Evolutionary conservation across 2,797 vertebrate genomes (phyloP), one percentile per base, ranked within the genome.

Genomic region (Limnodromus scolopaceus): DNA sequence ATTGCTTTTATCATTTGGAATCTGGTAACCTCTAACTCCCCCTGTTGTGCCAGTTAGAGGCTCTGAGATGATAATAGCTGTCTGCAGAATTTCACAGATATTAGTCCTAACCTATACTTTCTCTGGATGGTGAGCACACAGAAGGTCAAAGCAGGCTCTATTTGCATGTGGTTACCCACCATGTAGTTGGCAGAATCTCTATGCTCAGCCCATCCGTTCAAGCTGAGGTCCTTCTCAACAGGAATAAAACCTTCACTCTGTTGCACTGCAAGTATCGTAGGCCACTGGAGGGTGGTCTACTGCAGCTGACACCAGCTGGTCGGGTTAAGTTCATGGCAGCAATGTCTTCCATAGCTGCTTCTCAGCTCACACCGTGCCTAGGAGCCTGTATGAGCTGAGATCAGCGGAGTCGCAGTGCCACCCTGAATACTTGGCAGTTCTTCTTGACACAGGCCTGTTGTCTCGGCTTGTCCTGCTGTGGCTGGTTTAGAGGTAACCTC

Each of bases 321-420:
- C 64, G 86, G 80, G 38, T 51, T 32, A 8, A 49, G 36, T 15
- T 60, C 48, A 38, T 53, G 79, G 36, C 28, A 80, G 39, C n/a
- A 77, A 13, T 13, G 17, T 24, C 60, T 85, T 77, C 45, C 41
- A 55, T 75, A 91, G 54, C 55, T 68, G 17, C 23, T 38, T 41
- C 84, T 79, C 20, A 79, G 20, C 60, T 74, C 43, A 8, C 0
- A 0, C 28, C 1, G 0, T 66, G 75, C 43, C 84, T 55, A 34
- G n/a, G 36, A 60, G 15, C 13, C 38, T 16, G 32, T 16, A 9
- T 6, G 2, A 23, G 18, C 25, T 58, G 34, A 18, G 41, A 64
- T n/a, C 54, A 41, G 19, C 1, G 2, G 28, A 32, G 51, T 41
- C 5, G 1, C 55, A 55, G 23, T 39, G 49, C 18, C 53, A 65